Conservation (phyloP, 2,888 invertebrate species). For the Cheilosia pagana region DNA sequence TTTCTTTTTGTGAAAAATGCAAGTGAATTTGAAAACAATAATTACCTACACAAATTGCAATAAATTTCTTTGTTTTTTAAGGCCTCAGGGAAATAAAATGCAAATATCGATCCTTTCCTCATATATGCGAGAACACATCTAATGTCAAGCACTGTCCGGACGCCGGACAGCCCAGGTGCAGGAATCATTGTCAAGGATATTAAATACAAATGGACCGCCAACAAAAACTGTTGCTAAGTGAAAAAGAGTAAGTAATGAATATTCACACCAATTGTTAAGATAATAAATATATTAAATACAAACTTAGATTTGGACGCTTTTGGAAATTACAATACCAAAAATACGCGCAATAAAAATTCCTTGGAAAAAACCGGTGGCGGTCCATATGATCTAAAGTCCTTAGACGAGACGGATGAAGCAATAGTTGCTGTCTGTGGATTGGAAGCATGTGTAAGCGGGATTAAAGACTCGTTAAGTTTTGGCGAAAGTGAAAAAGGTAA, state of each 20-base stretch:
- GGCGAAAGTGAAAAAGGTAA: neutral
- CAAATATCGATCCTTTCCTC: too few species aligned
- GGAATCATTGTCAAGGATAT: too few species aligned
- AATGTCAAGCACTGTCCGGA: too few species aligned
- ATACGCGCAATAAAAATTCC: slow-evolving; percentile 1
- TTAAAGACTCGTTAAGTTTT: neutral
- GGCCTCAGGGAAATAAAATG: too few species aligned
- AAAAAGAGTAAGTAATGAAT: slow-evolving; percentile 4
- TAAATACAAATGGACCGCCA: neutral
- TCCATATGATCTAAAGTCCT: slow-evolving; percentile 16
- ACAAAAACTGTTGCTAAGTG: slow-evolving; percentile 9
- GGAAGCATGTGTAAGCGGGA: slow-evolving; percentile 23
- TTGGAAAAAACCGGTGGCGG: slow-evolving; percentile 25
- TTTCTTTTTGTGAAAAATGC: too few species aligned
- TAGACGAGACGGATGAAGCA: slow-evolving; percentile 29
- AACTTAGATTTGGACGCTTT: slow-evolving; percentile 23
- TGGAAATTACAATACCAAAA: slow-evolving; percentile 5
- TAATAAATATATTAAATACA: slow-evolving; percentile 12
- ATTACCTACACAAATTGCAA: too few species aligned
- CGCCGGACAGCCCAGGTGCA: too few species aligned
- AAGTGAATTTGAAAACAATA: too few species aligned
- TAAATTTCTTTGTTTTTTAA: too few species aligned
- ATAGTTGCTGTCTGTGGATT: slow-evolving; percentile 26
- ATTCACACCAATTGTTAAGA: slow-evolving; percentile 8
- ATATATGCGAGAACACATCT: too few species aligned